A percentile compares a stretch with the other conserved stretches of the same genome.
These are phyloP conservation scores for Loxodonta africana DNA, from an alignment of 2,113 vertebrate species.

Conservation along the genomic window DNA sequence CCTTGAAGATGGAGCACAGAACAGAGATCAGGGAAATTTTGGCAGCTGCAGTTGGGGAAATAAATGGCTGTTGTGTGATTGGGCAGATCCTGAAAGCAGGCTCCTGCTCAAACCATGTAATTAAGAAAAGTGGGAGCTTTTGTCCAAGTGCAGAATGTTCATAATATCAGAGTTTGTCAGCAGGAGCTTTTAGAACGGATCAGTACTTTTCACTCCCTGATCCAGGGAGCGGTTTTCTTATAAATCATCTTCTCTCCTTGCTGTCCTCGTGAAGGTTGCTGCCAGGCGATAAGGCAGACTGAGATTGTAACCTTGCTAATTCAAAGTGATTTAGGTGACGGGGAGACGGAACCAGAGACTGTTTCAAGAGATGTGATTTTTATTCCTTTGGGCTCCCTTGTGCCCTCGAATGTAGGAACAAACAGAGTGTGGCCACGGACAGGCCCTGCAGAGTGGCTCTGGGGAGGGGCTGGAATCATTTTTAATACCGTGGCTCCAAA, in stretches of 20 bases:
- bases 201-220: slow-evolving; percentile 75
- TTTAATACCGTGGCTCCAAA: slow-evolving; percentile 55
- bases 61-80: slow-evolving; percentile 83
- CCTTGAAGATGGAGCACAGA: slow-evolving; percentile 83
- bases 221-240: slow-evolving; percentile 71
- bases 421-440: slow-evolving; percentile 50
- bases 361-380: slow-evolving; percentile 9
- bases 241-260: slow-evolving; percentile 75
- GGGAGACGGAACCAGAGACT: slow-evolving; percentile 4
- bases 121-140: slow-evolving; percentile 84
- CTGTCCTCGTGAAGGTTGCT: slow-evolving; percentile 75
- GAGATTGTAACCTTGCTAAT: slow-evolving; percentile 66
- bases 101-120: slow-evolving; percentile 84
- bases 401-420: slow-evolving; percentile 36
- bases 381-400: slow-evolving; percentile 57
- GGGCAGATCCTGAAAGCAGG: slow-evolving; percentile 82
- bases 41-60: slow-evolving; percentile 84
- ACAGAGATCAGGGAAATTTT: slow-evolving; percentile 82
- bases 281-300: slow-evolving; percentile 23
- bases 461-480: not conserved
- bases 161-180: slow-evolving; percentile 84
- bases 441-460: not conserved
- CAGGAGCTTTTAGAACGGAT: slow-evolving; percentile 76
- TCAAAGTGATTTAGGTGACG: slow-evolving; percentile 55
- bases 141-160: slow-evolving; percentile 83